Evolutionary conservation across 1,140 invertebrate genomes (phyloP), one percentile per base, ranked within the genome.

Genomic region (Panonychus citri): DNA sequence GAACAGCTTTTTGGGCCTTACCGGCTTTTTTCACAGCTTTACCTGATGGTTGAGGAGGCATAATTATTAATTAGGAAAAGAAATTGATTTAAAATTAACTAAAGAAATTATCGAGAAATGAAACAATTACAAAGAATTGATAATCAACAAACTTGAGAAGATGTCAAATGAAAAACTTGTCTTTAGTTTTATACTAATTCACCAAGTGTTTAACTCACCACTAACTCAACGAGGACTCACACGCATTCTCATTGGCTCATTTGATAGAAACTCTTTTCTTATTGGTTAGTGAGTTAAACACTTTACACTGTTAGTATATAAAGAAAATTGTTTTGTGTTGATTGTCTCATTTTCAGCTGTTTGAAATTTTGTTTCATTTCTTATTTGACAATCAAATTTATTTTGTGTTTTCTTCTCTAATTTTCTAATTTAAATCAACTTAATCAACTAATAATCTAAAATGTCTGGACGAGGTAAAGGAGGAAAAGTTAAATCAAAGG

Each of bases 401-500:
- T 21, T 25, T 49, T 12, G n/a, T 19, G n/a, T 49, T 49, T 21
- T 53, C 12, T 13, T 53, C 28, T 28, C 28, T 28, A 27, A 64
- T 28, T 15, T 13, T 21, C 7, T 21, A n/a, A 25, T 19, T 5
- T 27, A 2, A 53, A 53, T 53, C 27, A 13, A 30, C 25, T 34
- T 28, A n/a, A n/a, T n/a, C 12, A 27, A 21, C 17, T 21, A 52
- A 7, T 52, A 34, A 28, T 19, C 24, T 24, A 69, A 57, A 1
- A 72, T 73, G 70, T 71, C 71, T 56, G 69, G 70, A 15, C 64
- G 71, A 48, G 69, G 68, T 12, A 72, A 72, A 60, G 74, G 72
- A 39, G 68, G 68, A 12, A 76, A 75, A 65, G 67, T 69, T 13
- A 76, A 76, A 65, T 66, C 65, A 59, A 77, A 77, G 70, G 69